Evolutionary conservation across 1,140 invertebrate species (phyloP), one percentile per base, ranked within the genome.

Genomic region (Babylonia areolata): DNA sequence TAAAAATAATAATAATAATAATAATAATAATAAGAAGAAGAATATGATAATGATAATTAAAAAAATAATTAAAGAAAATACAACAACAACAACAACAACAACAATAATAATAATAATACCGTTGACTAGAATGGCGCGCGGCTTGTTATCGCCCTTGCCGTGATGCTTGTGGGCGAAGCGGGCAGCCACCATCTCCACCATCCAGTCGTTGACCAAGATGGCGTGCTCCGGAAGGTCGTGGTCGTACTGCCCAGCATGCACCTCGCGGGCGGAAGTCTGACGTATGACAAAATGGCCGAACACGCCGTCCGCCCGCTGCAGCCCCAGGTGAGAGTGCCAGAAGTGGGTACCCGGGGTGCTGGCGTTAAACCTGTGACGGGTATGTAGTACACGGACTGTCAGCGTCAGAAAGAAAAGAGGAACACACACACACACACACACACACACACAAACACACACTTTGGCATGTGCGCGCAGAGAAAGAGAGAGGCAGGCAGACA

Each of bases 291-390:
- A 94, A 0, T 96, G 94, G 0, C 97, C 97, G 86, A 97, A 97
- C 0, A 96, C 95, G 0, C 97, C 97, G 90, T 98, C 97, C 3
- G 96, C 96, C 54, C 97, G 93, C 94, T 98, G 97, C 93, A 97
- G 96, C n/a, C 97, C 97, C 23, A 97, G 96, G 91, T 98, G 98
- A 2, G 97, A 96, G 93, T 98, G 98, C 96, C 97, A 98, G 93
- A 97, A 98, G 93, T 98, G 97, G 1, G 97, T 98, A 51, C 97
- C 97, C 1, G 92, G 78, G 12, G 78, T 80, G 78, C 42, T 54
- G 46, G 78, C 78, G 42, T 80, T 80, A 39, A 80, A 80, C n/a
- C 78, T 80, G 46, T 23, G 54, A 9, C 15, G 54, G 37, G 40
- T 39, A 39, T 33, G 11, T 1, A 40, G 39, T 54, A 5, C 37